Base-by-base conservation (phyloP, 2,113 vertebrate genomes). In the Tor tambroides region DNA sequence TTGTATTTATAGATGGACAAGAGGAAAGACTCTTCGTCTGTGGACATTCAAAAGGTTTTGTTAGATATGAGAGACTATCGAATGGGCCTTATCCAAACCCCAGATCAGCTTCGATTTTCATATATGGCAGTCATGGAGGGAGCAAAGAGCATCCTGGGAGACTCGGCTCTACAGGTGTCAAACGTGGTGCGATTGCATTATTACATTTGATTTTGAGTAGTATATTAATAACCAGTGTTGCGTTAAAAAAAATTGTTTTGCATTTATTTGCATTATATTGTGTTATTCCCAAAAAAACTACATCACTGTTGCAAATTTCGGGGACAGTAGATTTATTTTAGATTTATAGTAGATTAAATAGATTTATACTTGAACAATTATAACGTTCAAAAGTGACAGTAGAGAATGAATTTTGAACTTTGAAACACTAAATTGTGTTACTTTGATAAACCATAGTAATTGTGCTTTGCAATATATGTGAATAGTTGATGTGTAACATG, bases 41-140 rank as follows among this genome's bases (percentile, higher is more conserved):
- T 98, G 94, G 97, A 99, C 90, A 96, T 99, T 88, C 97, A 98
- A 91, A 96, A 96, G 88, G 94, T 99, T 82, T 96, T 99, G 85
- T 89, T 99, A 88, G 95, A 96, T 92, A 99, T 99, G 98, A 97
- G 98, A 91, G 96, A 95, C 86, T 98, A 97, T 19, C 95, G 98
- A 91, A 99, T 99, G 98, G 98, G 98, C 83, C 95, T 99, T 89
- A 99, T 99, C 93, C 98, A 99, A 93, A 99, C 98, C 15, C 95
- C 98, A 10, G 98, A 98, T 93, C 98, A 99, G 91, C 96, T 99
- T 72, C 96, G 97, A 86, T 99, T 99, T 94, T 99, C 98, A 81
- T 99, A 99, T 88, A 97, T 99, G 97, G 97, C 98, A 46, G 96
- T 99, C 89, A 97, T 97, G 87, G 98, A 99, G 94, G 98, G 98